These are phyloP conservation scores for Macquaria australasica DNA, from an alignment of 2,113 vertebrate species.

Conservation along the genomic window DNA sequence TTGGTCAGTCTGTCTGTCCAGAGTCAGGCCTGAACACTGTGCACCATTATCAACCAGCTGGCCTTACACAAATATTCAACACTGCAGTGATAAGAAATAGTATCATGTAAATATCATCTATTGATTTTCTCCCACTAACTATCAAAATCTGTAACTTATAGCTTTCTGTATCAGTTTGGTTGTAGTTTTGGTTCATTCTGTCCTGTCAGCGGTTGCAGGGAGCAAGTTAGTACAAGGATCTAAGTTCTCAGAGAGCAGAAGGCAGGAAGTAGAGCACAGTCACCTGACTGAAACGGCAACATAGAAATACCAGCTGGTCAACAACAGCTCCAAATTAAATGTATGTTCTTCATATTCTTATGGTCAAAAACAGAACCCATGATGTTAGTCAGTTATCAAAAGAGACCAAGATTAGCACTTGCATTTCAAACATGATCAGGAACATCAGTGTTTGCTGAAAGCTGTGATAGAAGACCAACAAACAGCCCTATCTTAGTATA, in stretches of 20 bases:
- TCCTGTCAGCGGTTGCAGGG: constrained; percentile 1
- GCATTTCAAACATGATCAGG: neutral
- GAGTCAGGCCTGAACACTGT: neutral
- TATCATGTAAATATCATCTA: neutral
- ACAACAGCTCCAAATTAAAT: neutral
- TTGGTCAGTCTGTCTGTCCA: neutral
- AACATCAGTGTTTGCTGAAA: neutral
- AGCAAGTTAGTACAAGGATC: constrained; percentile 34
- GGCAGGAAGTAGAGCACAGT: constrained; percentile 43
- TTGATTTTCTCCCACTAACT: neutral
- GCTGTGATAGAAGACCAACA: neutral
- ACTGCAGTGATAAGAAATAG: neutral
- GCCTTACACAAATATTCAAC: neutral
- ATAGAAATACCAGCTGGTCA: neutral
- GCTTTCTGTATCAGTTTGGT: neutral
- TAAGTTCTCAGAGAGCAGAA: constrained; percentile 35
- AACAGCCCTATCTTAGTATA: constrained; percentile 15
- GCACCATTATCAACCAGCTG: neutral
- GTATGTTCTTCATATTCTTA: neutral
- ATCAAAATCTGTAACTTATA: neutral
- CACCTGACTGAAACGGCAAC: constrained; percentile 50
- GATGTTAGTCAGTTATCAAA: neutral
- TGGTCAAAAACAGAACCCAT: neutral
- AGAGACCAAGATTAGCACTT: neutral
- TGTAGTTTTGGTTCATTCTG: constrained; percentile 18